Base-by-base conservation (phyloP, 2,888 invertebrate genomes). In the Volucella inanis region DNA sequence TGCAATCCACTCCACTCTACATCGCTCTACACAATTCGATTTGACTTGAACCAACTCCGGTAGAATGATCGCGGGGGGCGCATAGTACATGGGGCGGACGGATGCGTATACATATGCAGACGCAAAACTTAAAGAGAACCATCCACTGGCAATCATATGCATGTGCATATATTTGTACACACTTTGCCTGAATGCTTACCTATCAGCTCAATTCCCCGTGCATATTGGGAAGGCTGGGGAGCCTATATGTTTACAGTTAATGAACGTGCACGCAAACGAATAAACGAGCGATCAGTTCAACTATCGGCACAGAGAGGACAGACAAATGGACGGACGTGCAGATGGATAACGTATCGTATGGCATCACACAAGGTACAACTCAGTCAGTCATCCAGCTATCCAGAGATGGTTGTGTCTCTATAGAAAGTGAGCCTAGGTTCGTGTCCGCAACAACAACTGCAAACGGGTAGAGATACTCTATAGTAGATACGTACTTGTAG, bases 241-340 rank as follows among this genome's bases (percentile, higher is more conserved):
- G 22, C 67, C 75, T 85, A 76, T 85, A 74, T 81, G 85, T 85
- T 85, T 85, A 85, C 85, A 85, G 85, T 85, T 85, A 85, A 85
- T 81, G 81, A 85, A 85, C 80, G 76, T 81, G 80, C 72, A 61
- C 77, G 81, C 81, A 76, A 81, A 81, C 85, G 81, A 81, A 72
- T 72, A 79, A 79, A 75, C 74, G 74, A 84, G 59, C 83, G 70
- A 74, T 78, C 39, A 70, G 59, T 18, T 50, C 61, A 54, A 39
- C 15, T 39, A 55, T 38, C 49, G 55, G 54, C 8, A 11, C n/a
- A 47, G 12, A n/a, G 41, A 45, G 68, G 43, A 18, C 15, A 50
- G 57, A 12, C 57, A 52, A 15, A 65, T 54, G 59, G 64, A 80
- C 68, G 68, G 52, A 68, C 75, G 67, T 84, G 67, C 67, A 76